Conservation (phyloP, 1,140 invertebrate species). For the Nomia melanderi region DNA sequence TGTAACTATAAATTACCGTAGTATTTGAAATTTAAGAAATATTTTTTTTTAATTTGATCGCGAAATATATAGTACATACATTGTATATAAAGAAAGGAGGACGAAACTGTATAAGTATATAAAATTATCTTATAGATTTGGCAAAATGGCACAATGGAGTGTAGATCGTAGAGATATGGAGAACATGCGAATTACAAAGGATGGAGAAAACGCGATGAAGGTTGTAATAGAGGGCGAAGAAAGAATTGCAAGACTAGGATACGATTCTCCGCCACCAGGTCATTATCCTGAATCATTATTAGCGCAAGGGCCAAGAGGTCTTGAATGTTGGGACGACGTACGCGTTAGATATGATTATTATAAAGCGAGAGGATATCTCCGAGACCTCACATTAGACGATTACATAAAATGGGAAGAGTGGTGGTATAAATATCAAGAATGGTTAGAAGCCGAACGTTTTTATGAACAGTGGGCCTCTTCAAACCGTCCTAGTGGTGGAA, state of each 20-base stretch:
- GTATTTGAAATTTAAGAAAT: neutral
- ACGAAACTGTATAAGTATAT: neutral
- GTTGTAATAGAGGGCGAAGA: slow-evolving; percentile 87
- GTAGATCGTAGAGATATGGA: slow-evolving; percentile 90
- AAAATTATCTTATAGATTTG: slow-evolving; percentile 83
- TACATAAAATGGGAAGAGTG: slow-evolving; percentile 96
- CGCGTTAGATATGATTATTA: slow-evolving; percentile 92
- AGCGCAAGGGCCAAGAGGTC: slow-evolving; percentile 85
- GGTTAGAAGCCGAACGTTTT: slow-evolving; percentile 91
- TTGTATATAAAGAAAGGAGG: neutral
- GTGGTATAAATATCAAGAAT: slow-evolving; percentile 96
- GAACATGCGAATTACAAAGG: slow-evolving; percentile 92
- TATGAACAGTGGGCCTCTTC: slow-evolving; percentile 87
- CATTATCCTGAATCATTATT: slow-evolving; percentile 89
- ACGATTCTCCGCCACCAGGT: slow-evolving; percentile 86
- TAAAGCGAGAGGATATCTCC: slow-evolving; percentile 91
- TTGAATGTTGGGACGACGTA: slow-evolving; percentile 92
- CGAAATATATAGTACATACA: neutral
- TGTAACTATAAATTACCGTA: neutral
- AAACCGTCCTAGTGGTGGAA: slow-evolving; percentile 70
- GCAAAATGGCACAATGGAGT: slow-evolving; percentile 94
- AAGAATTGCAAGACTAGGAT: slow-evolving; percentile 77
- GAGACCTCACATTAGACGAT: slow-evolving; percentile 89
- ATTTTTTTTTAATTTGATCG: neutral
- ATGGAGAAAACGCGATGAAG: slow-evolving; percentile 86